Evolutionary conservation across 35 echinoderm and acorn worm genomes (phyloP), one percentile per base, ranked within the genome.

Genomic region (Amphiura filiformis): DNA sequence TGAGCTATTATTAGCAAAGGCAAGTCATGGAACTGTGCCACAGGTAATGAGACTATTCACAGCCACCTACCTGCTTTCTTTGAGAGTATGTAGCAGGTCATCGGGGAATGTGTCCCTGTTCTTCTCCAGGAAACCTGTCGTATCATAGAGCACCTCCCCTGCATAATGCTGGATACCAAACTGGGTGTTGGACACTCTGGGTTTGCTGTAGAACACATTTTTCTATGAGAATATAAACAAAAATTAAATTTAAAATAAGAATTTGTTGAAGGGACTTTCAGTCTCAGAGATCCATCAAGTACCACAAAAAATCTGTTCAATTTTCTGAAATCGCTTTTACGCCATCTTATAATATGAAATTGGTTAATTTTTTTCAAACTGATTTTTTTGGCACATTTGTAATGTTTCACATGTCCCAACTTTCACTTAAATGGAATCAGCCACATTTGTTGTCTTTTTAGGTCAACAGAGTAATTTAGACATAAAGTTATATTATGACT

Each of bases 21-120:
- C n/a, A n/a, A n/a, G n/a, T n/a, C n/a, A n/a, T n/a, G n/a, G n/a
- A n/a, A n/a, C n/a, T n/a, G n/a, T n/a, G n/a, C n/a, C n/a, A n/a
- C n/a, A n/a, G n/a, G n/a, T n/a, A n/a, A n/a, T n/a, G n/a, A n/a
- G n/a, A n/a, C n/a, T n/a, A n/a, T n/a, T n/a, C n/a, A n/a, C n/a
- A n/a, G n/a, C n/a, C n/a, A n/a, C n/a, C n/a, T 79, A 98, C 96
- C 92, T 98, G 90, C 96, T 98, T 84, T 98, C 96, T 79, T 98
- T 98, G 34, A 98, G 61, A 11, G 92, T 47, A 78, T 56, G 77
- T 4, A 98, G 84, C 40, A 98, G 91, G 39, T 98, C 96, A 90
- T 98, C 96, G 36, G 93, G 88, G 84, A 98, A 98, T 75, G 96
- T 98, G 57, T 98, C 96, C 57, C 96, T 56, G 84, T 98, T 98